Percentiles rank a stretch among this genome's conserved stretches.
Evolutionary conservation across 1,140 invertebrate species (phyloP).

Genomic region (Eulimnadia texana): DNA sequence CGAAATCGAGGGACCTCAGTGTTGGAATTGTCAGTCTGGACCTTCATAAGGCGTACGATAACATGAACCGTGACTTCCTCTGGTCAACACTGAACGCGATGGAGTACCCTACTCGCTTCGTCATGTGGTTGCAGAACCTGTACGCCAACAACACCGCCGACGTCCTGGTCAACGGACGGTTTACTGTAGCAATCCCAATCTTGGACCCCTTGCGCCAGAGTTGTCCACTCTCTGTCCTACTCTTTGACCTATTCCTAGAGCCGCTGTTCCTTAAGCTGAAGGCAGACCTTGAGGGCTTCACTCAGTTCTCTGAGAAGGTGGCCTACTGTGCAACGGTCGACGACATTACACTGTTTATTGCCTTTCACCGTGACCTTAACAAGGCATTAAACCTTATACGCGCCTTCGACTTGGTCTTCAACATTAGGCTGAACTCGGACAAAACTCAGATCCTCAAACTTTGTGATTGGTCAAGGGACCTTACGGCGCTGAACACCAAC

Average conservation of each 20-base stretch:
- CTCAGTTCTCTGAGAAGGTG: background rate
- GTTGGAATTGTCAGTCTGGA: background rate
- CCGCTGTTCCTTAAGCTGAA: background rate
- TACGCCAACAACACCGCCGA: background rate
- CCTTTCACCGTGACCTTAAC: too few species aligned
- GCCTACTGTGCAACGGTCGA: background rate
- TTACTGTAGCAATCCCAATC: background rate
- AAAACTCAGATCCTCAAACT: too few species aligned
- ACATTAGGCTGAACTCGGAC: too few species aligned
- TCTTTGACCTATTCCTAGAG: background rate
- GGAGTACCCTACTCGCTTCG: background rate
- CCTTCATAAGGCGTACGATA: background rate
- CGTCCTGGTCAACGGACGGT: background rate
- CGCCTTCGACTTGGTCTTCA: too few species aligned
- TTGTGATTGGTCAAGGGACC: too few species aligned
- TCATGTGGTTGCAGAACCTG: background rate
- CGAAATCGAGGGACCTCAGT: background rate
- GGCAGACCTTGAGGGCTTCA: background rate
- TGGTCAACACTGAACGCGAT: background rate
- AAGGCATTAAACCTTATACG: too few species aligned
- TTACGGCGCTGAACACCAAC: too few species aligned
- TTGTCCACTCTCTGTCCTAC: background rate
- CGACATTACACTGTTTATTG: background rate
- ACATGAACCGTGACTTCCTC: background rate
- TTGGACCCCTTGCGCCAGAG: background rate